Percentiles rank a stretch among this genome's conserved stretches.
Evolutionary conservation across 2,113 vertebrate genomes (phyloP).

Genomic region (Dolichallabes microphthalmus): DNA sequence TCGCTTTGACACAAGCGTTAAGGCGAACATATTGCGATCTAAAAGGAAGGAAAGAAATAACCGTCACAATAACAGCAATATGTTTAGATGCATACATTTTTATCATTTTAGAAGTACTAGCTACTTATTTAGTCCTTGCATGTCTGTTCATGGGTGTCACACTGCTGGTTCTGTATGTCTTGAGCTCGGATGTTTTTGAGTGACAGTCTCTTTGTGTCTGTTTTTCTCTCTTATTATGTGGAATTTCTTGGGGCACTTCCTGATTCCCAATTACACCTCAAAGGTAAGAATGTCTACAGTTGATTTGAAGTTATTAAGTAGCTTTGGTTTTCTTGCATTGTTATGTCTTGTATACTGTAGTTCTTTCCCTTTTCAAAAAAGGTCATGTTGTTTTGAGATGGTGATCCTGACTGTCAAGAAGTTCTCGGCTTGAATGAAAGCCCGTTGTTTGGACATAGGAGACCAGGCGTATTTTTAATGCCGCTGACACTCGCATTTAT

Average conservation of each 20-base stretch:
- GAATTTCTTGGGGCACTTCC: constrained; percentile 18
- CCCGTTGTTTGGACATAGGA: constrained; percentile 8
- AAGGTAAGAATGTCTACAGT: constrained; percentile 33
- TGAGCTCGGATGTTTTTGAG: neutral
- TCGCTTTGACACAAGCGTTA: no score
- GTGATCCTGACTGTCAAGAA: constrained; percentile 13
- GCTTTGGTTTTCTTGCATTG: neutral
- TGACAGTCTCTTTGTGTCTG: constrained; percentile 20
- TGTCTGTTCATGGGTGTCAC: neutral
- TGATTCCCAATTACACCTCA: constrained; percentile 43
- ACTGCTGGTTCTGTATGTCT: neutral
- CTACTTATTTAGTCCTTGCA: no score
- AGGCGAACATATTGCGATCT: no score
- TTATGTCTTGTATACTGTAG: neutral
- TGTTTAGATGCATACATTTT: no score
- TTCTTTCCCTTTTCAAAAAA: constrained; percentile 18
- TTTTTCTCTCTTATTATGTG: constrained; percentile 16
- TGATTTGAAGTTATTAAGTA: neutral
- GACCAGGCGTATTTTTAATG: constrained; percentile 6
- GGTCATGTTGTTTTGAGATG: constrained; percentile 12
- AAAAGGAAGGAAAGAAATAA: no score
- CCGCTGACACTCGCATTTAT: constrained; percentile 34
- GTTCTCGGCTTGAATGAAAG: constrained; percentile 31
- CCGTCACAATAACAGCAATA: no score
- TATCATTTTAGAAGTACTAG: no score